phyloP scores from a whole-genome alignment of 2,113 vertebrate genomes.

The Alligator sinensis region DNA sequence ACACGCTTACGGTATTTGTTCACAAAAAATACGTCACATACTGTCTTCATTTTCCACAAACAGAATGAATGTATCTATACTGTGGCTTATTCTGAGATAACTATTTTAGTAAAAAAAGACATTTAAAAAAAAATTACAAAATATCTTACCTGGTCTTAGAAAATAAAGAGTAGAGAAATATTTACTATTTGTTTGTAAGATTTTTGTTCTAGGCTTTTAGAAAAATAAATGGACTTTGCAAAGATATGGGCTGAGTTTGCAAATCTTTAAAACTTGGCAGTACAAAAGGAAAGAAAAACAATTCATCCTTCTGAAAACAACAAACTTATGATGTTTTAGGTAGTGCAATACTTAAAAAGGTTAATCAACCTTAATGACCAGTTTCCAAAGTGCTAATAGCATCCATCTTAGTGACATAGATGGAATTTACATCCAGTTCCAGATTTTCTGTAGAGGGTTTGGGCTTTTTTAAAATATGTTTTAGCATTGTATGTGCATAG shows the following conservation, averaged over 20 bases:
- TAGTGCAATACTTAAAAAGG: neutral
- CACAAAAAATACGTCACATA: no score
- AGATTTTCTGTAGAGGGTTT: slow-evolving; percentile 38
- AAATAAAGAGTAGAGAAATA: neutral
- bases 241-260: neutral
- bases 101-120: neutral
- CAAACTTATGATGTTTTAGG: neutral
- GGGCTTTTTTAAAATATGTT: slow-evolving; percentile 46
- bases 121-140: neutral
- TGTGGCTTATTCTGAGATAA: neutral
- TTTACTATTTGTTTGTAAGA: neutral
- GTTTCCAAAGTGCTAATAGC: neutral
- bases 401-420: neutral
- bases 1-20: no score
- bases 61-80: no score
- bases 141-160: neutral
- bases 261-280: neutral
- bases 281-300: neutral
- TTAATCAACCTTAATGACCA: neutral
- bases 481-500: slow-evolving; percentile 31
- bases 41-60: no score
- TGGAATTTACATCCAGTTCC: slow-evolving; percentile 1
- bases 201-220: neutral
- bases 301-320: neutral
- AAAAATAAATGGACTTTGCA: neutral